These are phyloP conservation scores for Porites evermanni DNA, from an alignment of 92 coral and sea anemone species.

Conservation along the genomic window DNA sequence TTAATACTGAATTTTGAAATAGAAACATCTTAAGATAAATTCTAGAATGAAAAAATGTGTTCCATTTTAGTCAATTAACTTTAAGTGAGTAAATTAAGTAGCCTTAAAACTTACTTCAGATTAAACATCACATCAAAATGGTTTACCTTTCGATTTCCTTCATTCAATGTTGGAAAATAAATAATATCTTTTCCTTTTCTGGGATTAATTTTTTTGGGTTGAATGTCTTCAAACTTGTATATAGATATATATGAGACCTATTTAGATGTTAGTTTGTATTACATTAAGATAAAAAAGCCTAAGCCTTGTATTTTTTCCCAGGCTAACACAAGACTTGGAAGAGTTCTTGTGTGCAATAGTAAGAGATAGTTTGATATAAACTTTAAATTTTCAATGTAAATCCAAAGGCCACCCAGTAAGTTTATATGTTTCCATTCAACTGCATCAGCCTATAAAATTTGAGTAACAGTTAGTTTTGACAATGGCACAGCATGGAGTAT, in stretches of 20 bases:
- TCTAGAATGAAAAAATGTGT: neutral
- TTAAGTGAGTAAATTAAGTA: neutral
- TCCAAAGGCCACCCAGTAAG: neutral
- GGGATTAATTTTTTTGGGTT: neutral
- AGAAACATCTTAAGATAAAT: neutral
- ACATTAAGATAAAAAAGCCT: too few relatives aligned
- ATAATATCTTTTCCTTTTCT: neutral
- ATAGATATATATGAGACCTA: neutral
- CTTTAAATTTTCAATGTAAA: neutral
- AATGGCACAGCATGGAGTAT: neutral
- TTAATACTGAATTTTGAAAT: neutral
- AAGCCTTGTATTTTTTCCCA: neutral
- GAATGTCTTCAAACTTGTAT: neutral
- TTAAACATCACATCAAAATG: neutral
- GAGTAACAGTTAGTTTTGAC: neutral
- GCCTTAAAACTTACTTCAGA: neutral
- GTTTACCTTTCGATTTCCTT: neutral
- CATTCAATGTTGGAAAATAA: neutral
- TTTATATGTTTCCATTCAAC: neutral
- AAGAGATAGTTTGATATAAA: constrained; percentile 6
- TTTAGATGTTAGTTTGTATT: neutral
- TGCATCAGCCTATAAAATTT: neutral
- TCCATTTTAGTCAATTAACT: constrained; percentile 5
- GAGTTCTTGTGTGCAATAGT: neutral
- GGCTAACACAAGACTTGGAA: neutral